These are phyloP conservation scores for Tipula lateralis DNA, from an alignment of 2,888 invertebrate species.

Conservation along the genomic window DNA sequence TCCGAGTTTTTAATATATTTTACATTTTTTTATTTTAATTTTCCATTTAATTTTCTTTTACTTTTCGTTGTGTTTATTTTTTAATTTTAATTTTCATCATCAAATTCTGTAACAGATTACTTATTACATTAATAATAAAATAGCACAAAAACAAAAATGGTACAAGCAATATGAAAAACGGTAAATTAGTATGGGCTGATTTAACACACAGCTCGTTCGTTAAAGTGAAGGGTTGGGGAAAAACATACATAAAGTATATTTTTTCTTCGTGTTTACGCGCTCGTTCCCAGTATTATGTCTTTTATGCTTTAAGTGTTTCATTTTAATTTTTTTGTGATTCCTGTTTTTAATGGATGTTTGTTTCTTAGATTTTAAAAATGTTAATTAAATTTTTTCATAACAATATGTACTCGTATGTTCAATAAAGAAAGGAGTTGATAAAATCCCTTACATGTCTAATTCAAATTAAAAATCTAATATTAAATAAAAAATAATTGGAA, in stretches of 20 bases:
- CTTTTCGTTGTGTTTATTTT: neutral
- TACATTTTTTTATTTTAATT: neutral
- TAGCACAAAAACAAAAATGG: neutral
- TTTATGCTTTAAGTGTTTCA: no score
- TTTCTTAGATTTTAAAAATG: neutral
- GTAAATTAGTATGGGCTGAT: neutral
- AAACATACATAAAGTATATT: neutral
- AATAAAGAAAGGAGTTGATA: neutral
- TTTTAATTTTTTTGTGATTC: neutral
- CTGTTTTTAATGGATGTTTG: neutral
- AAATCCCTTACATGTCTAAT: neutral
- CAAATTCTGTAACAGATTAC: neutral
- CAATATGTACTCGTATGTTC: neutral
- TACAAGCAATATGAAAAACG: neutral
- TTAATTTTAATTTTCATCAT: constrained; percentile 3
- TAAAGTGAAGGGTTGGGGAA: neutral
- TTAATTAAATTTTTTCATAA: neutral
- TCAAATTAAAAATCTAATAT: neutral
- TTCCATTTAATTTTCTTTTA: constrained; percentile 3
- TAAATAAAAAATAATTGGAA: no score
- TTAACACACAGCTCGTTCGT: neutral
- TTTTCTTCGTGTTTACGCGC: neutral
- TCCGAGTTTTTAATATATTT: neutral
- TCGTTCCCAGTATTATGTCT: neutral
- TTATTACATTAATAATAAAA: neutral